Conservation (phyloP, 2,797 vertebrate species). For the Sorex maritimensis region DNA sequence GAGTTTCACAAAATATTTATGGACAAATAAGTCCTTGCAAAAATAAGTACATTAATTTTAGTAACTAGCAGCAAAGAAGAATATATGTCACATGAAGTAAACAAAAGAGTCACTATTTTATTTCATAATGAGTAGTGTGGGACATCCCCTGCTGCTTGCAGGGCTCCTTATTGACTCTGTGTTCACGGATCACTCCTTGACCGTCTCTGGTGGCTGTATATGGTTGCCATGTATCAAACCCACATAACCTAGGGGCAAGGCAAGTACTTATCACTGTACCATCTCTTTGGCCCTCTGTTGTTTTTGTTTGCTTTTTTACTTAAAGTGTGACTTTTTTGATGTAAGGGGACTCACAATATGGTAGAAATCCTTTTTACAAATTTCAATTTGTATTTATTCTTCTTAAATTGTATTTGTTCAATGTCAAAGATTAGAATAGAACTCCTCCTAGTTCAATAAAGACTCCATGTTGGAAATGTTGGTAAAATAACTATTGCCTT, state of each 20-base stretch:
- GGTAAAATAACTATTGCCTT: background rate
- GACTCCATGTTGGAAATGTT: background rate
- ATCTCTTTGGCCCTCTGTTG: too few relatives aligned
- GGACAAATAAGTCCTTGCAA: conserved; percentile 8
- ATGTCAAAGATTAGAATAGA: background rate
- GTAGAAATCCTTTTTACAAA: too few relatives aligned
- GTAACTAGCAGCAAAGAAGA: conserved; percentile 51
- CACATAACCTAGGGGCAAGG: too few relatives aligned
- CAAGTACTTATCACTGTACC: too few relatives aligned
- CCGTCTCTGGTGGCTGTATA: too few relatives aligned
- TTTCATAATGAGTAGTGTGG: too few relatives aligned
- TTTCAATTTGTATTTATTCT: background rate
- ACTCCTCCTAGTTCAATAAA: background rate
- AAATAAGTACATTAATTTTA: background rate
- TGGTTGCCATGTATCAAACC: too few relatives aligned
- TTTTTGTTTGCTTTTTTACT: background rate
- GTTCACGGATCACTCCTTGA: too few relatives aligned
- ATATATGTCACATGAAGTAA: background rate
- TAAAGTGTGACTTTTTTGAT: conserved; percentile 5
- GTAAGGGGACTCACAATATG: conserved; percentile 7
- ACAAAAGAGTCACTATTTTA: background rate
- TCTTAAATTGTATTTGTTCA: background rate
- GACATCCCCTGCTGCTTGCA: too few relatives aligned
- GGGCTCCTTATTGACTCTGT: too few relatives aligned
- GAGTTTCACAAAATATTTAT: background rate